Conservation (phyloP, 2,888 invertebrate genomes). For the Rotaria magnacalcarata region DNA sequence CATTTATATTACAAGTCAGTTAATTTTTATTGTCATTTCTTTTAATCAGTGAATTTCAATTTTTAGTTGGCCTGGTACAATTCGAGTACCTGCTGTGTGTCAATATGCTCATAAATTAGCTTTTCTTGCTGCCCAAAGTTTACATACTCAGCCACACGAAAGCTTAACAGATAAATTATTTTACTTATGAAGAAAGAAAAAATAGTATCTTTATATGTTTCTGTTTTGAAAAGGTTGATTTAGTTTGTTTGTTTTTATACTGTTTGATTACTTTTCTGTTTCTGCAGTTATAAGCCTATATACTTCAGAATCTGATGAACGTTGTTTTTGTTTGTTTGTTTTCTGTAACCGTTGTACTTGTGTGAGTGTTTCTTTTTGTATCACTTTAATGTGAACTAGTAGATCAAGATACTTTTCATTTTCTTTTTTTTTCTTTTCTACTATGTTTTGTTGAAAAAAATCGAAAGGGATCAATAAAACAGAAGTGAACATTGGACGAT, state of each 20-base stretch:
- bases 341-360: not conserved
- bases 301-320: not conserved
- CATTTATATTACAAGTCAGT: slow-evolving; percentile 78
- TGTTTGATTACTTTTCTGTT: not conserved
- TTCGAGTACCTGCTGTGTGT: slow-evolving; percentile 83
- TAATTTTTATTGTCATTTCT: not conserved
- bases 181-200: slow-evolving; percentile 48
- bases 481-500: not conserved
- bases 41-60: not conserved
- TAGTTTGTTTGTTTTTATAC: not conserved
- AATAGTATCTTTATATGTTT: not conserved
- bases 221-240: not conserved
- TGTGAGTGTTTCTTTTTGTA: not conserved
- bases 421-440: not conserved
- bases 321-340: not conserved
- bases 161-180: slow-evolving; percentile 54
- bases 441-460: not conserved
- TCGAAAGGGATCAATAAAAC: not conserved
- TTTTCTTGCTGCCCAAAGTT: slow-evolving; percentile 75
- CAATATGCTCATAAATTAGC: slow-evolving; percentile 91
- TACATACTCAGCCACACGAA: slow-evolving; percentile 63
- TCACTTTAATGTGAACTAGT: not conserved
- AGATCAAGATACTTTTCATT: not conserved
- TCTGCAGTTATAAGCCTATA: not conserved
- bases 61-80: slow-evolving; percentile 60